Evolutionary conservation across 92 coral and sea anemone genomes (phyloP).

Genomic region (Umimayanthus chanpuru): DNA sequence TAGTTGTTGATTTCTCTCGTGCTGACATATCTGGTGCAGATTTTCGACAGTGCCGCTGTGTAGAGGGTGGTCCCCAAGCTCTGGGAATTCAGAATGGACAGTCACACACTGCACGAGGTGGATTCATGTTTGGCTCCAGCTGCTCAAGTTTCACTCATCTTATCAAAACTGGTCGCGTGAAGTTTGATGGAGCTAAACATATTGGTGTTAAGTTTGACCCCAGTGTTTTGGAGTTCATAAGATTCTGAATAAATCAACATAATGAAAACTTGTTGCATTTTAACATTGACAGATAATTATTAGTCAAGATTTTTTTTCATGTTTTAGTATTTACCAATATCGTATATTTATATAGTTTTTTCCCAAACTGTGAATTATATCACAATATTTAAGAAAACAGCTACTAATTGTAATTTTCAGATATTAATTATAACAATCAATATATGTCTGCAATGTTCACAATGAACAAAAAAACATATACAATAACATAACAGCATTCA

Average conservation of each 20-base stretch:
- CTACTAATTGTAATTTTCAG: no score
- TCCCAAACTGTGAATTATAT: background rate
- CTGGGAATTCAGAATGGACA: conserved; percentile 73
- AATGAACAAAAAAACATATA: no score
- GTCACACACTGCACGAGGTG: conserved; percentile 72
- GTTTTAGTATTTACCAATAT: background rate
- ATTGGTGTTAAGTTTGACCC: conserved; percentile 96
- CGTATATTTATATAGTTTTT: background rate
- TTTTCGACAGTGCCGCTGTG: conserved; percentile 95
- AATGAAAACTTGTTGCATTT: background rate
- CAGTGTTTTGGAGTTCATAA: conserved; percentile 76
- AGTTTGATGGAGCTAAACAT: conserved; percentile 84
- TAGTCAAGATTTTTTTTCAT: background rate
- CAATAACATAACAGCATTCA: no score
- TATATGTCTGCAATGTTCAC: no score
- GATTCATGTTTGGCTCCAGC: conserved; percentile 97
- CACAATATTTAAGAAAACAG: background rate
- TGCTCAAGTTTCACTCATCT: conserved; percentile 94
- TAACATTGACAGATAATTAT: background rate
- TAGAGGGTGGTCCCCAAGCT: conserved; percentile 86
- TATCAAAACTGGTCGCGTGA: conserved; percentile 82
- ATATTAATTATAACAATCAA: no score
- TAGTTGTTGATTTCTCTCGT: conserved; percentile 86
- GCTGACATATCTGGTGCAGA: conserved; percentile 95
- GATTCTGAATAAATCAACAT: conserved; percentile 43